These are phyloP conservation scores for Pimpla rufipes DNA, from an alignment of 2,888 invertebrate species.

Conservation along the genomic window DNA sequence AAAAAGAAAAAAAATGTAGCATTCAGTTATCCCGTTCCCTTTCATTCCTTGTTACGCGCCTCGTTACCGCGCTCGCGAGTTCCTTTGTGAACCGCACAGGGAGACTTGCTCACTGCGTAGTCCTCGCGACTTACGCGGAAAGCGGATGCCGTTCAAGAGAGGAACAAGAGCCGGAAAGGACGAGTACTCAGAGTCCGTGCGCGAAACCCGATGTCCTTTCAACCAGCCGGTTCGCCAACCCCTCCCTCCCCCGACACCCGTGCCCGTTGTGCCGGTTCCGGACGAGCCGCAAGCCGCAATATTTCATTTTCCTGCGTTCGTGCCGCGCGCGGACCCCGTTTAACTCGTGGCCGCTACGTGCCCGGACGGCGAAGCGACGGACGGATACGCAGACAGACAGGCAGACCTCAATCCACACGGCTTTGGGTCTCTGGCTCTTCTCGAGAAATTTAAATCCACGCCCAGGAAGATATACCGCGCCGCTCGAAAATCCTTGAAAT, in stretches of 20 bases:
- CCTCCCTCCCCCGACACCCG: neutral
- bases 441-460: constrained; percentile 27
- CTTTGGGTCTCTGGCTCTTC: too few species aligned
- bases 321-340: neutral
- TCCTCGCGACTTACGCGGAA: neutral
- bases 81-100: neutral
- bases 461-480: neutral
- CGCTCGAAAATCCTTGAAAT: constrained; percentile 31
- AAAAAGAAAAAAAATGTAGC: too few species aligned
- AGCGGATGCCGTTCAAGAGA: neutral
- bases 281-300: neutral
- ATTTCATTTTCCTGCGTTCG: constrained; percentile 1
- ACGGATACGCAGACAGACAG: neutral
- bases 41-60: neutral
- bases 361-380: neutral
- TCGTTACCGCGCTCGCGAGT: neutral
- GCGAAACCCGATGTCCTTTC: neutral
- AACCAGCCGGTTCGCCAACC: neutral
- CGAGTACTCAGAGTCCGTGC: neutral
- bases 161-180: neutral
- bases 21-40: too few species aligned
- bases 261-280: neutral
- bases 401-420: too few species aligned
- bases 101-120: neutral
- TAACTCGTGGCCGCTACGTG: constrained; percentile 11